phyloP scores from a whole-genome alignment of 2,888 invertebrate species.

The Sipha maydis region DNA sequence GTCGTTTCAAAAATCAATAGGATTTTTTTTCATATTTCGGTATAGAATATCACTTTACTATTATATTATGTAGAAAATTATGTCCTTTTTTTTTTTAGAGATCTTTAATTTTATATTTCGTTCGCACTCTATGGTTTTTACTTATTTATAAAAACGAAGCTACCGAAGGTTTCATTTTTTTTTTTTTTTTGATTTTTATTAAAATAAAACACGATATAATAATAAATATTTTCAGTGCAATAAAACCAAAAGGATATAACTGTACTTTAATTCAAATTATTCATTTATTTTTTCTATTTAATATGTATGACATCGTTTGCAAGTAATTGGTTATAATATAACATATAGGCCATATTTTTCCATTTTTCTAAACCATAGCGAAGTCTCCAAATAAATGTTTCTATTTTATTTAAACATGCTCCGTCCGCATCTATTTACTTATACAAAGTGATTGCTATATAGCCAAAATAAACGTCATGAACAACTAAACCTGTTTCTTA shows the following conservation, averaged over 20 bases:
- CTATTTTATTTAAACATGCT: not conserved
- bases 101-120: not conserved
- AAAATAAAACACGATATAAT: not conserved
- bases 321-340: not conserved
- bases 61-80: not conserved
- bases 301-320: not conserved
- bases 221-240: not conserved
- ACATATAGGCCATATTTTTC: not conserved
- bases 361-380: not conserved
- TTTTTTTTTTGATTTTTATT: slow-evolving; percentile 11
- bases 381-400: not conserved
- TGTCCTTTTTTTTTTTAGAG: not conserved
- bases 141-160: not conserved
- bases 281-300: not conserved
- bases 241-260: not conserved
- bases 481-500: slow-evolving; percentile 21
- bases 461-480: not conserved
- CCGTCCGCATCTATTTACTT: not conserved
- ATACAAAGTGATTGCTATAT: not conserved
- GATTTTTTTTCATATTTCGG: not conserved
- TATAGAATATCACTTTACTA: not conserved
- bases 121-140: not conserved
- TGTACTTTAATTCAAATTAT: not conserved
- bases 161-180: not conserved
- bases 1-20: not conserved